Percentiles rank a stretch among this genome's conserved stretches.
Conservation (phyloP, 2,113 vertebrate species). For the Ameiurus melas region DNA sequence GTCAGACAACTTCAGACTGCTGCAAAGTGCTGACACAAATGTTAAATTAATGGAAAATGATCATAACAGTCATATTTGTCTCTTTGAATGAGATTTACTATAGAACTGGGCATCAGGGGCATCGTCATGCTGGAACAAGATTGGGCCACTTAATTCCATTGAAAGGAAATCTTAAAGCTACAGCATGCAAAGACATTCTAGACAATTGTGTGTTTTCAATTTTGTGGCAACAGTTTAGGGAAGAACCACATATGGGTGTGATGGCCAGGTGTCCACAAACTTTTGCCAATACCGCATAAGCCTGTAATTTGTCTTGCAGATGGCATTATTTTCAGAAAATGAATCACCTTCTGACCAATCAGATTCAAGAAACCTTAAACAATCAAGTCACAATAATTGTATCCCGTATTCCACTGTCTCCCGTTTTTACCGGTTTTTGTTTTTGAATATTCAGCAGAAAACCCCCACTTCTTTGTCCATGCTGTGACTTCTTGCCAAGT, state of each 20-base stretch:
- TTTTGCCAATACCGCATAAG: not conserved
- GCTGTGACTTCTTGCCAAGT: not conserved
- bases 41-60: not conserved
- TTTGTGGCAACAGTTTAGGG: not conserved
- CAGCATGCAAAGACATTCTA: not conserved
- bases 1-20: not conserved
- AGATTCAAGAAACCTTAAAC: not conserved
- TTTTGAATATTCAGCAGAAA: not conserved
- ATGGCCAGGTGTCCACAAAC: not conserved
- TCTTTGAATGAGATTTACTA: no score
- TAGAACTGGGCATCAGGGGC: no score
- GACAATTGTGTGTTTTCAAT: not conserved
- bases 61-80: not conserved
- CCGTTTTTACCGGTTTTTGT: slow-evolving; percentile 23
- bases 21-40: not conserved
- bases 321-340: not conserved
- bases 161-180: not conserved
- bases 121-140: not conserved
- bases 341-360: not conserved
- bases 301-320: not conserved
- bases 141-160: not conserved
- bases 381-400: not conserved
- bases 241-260: not conserved
- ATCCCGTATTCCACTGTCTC: not conserved
- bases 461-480: not conserved